Base-by-base conservation (phyloP, 2,888 invertebrate species). In the Marasmarcha lunaedactyla region DNA sequence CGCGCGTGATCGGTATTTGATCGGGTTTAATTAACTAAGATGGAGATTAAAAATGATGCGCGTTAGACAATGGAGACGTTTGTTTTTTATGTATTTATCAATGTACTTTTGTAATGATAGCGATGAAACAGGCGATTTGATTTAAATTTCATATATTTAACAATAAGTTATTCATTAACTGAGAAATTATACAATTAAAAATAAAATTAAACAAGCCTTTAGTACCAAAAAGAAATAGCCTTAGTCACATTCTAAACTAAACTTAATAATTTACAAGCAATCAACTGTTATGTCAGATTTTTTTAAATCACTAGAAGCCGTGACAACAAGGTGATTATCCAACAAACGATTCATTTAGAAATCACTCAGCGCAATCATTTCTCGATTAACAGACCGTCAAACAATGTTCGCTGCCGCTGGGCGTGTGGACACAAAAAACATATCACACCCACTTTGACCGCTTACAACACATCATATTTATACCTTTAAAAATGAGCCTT, bases 351-450 rank as follows among this genome's bases (percentile, higher is more conserved):
- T 20, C 20, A 20, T 20, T 20, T 20, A 20, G 20, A 20, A 30
- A 30, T 30, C 30, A 30, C 11, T n/a, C n/a, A 7, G n/a, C 11
- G 30, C 30, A 30, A 30, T 30, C 9, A 50, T 51, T 49, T 39
- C 48, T 51, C 49, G 51, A 52, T 57, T 55, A 50, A 20, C 20
- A 20, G 20, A 7, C 20, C 20, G 20, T 20, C 20, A 20, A 20
- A 20, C 20, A 7, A 37, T 26, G 30, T 52, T 66, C 63, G 60
- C 65, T 57, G 54, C 59, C 54, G 55, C 62, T 77, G 81, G 81
- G 83, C 81, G 83, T 81, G 70, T 71, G 77, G 52, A 62, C 63
- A 67, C 3, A 68, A 71, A 77, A 81, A 78, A 69, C 78, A 77
- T 72, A 78, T 20, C 70, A 81, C 81, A 77, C 81, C 81, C 81